Evolutionary conservation across 1,140 invertebrate species (phyloP).

Genomic region (Drosophila fuyamai): DNA sequence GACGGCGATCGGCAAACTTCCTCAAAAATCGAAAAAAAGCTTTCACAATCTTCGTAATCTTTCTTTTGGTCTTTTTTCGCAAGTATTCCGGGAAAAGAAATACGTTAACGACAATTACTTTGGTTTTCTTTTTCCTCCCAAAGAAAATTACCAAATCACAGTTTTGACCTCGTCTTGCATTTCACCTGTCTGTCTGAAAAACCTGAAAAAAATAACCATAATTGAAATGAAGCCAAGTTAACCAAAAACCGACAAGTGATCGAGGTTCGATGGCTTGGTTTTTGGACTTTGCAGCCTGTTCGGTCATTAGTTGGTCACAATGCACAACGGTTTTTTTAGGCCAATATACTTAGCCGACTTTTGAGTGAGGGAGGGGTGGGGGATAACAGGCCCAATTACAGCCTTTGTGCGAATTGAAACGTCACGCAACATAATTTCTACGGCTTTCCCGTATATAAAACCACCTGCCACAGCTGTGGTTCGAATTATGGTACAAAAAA

Average conservation of each 20-base stretch:
- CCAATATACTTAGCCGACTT: conserved; percentile 70
- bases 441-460: conserved; percentile 57
- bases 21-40: conserved; percentile 44
- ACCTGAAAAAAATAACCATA: background rate
- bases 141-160: conserved; percentile 17
- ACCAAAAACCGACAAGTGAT: conserved; percentile 18
- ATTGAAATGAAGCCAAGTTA: conserved; percentile 12
- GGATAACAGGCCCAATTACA: conserved; percentile 68
- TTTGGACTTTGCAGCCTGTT: conserved; percentile 21
- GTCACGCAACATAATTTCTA: conserved; percentile 83
- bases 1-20: conserved; percentile 59
- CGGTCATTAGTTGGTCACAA: conserved; percentile 54
- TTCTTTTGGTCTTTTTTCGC: conserved; percentile 9
- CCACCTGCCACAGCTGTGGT: background rate
- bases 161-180: conserved; percentile 45
- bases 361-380: background rate
- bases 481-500: background rate
- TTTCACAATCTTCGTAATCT: conserved; percentile 46
- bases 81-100: conserved; percentile 36
- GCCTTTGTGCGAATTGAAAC: conserved; percentile 80
- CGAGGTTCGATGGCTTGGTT: conserved; percentile 12
- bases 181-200: conserved; percentile 20
- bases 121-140: background rate
- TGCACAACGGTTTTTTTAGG: conserved; percentile 43
- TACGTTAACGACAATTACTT: background rate